phyloP scores from a whole-genome alignment of 2,888 invertebrate genomes.

The Hirtodrosophila histrioides region DNA sequence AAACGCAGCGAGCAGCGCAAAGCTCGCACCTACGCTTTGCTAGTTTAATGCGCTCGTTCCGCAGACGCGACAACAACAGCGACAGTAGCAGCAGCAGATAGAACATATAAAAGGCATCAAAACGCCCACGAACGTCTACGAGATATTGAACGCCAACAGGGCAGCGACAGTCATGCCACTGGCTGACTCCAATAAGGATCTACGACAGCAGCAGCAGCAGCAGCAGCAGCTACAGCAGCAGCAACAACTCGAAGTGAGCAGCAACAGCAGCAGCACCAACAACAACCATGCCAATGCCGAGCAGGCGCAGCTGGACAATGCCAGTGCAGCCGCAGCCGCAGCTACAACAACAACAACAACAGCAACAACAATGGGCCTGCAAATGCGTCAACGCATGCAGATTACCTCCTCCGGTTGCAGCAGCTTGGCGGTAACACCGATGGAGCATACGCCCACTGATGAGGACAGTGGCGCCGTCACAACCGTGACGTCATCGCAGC shows the following conservation, averaged over 20 bases:
- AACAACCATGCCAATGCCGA: conserved; percentile 50
- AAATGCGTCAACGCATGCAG: conserved; percentile 77
- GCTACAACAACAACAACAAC: conserved; percentile 23
- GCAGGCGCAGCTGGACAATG: conserved; percentile 52
- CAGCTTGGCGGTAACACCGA: conserved; percentile 81
- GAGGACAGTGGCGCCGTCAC: conserved; percentile 75
- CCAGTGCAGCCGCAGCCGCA: conserved; percentile 17
- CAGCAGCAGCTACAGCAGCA: conserved; percentile 43
- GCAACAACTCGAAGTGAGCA: conserved; percentile 63
- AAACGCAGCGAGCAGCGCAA: conserved; percentile 32
- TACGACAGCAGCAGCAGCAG: conserved; percentile 61
- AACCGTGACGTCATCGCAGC: conserved; percentile 74
- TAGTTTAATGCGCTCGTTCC: conserved; percentile 22
- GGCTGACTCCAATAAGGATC: conserved; percentile 83
- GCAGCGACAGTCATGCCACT: conserved; percentile 80
- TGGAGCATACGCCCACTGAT: conserved; percentile 82
- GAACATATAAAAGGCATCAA: not conserved
- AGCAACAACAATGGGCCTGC: conserved; percentile 59
- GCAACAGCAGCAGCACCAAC: conserved; percentile 44
- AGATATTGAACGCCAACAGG: conserved; percentile 46
- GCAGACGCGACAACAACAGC: conserved; percentile 10
- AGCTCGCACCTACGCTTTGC: conserved; percentile 30
- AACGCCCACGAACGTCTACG: conserved; percentile 54
- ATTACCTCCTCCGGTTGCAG: conserved; percentile 82
- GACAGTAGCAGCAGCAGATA: conserved; percentile 32